Evolutionary conservation across 2,888 invertebrate species (phyloP), one percentile per base, ranked within the genome.

Genomic region (Eupithecia vulgata): DNA sequence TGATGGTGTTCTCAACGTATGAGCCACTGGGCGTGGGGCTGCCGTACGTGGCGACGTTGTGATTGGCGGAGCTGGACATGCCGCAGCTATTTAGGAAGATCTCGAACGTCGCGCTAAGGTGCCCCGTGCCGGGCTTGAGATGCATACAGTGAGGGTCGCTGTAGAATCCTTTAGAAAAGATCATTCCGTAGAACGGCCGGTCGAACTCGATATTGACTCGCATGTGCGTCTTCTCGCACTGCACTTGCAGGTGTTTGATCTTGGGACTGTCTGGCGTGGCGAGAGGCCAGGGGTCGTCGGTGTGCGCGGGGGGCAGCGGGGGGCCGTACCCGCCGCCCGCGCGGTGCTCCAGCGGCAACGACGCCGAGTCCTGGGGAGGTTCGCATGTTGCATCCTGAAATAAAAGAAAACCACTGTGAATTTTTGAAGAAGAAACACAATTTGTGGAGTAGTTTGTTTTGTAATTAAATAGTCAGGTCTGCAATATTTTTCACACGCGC

Each of bases 151-250:
- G 98, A 0, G 97, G 95, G 86, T 98, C 98, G 86, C 98, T 98
- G 93, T 98, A 98, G 95, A 97, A 98, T 73, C 98, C 98, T 92
- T 98, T 98, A 76, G 98, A 98, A 95, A 98, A 98, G 87, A 98
- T 98, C 97, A 98, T 98, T 42, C 98, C 98, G 89, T 98, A 98
- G 94, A 98, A 98, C 17, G 98, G 98, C 67, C 98, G 95, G 89
- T 98, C 98, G 92, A 98, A 99, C 90, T 98, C 98, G 84, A 99
- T 98, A 90, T 98, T 98, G 72, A 98, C 98, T 70, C 98, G 95
- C 98, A 98, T 98, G 89, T 98, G 98, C 67, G 98, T 98, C 91
- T 98, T 98, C 91, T 98, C 98, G 91, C 98, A 98, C 89, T 98
- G 98, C 81, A 98, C 98, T 95, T 98, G 98, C 78, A 98, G 94